A percentile compares a stretch with the other conserved stretches of the same genome.
These are phyloP conservation scores for Notothenia coriiceps DNA, from an alignment of 2,113 vertebrate species.

Conservation along the genomic window DNA sequence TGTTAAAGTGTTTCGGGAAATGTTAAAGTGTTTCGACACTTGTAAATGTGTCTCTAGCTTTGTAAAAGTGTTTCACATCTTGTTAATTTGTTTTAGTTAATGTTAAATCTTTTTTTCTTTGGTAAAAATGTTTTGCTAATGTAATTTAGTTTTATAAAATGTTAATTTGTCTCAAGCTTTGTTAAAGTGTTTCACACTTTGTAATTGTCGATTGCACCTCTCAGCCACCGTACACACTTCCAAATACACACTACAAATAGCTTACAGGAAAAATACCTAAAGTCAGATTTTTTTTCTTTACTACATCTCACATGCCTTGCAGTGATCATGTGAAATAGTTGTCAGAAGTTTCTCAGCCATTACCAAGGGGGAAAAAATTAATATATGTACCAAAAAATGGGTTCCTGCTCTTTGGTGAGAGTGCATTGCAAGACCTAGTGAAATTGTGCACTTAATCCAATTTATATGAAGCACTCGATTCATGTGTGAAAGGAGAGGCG, in stretches of 20 bases:
- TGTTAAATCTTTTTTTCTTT: no score
- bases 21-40: no score
- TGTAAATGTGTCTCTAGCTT: no score
- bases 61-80: no score
- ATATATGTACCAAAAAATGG: constrained; percentile 39
- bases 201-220: neutral
- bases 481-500: constrained; percentile 65
- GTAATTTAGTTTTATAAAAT: no score
- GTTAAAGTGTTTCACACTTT: no score
- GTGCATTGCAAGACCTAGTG: constrained; percentile 38
- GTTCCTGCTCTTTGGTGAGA: constrained; percentile 56
- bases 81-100: no score
- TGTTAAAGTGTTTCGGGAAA: no score
- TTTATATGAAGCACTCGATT: constrained; percentile 65
- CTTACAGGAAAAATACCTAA: constrained; percentile 35
- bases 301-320: constrained; percentile 29
- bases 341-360: constrained; percentile 44
- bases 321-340: constrained; percentile 25
- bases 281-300: neutral
- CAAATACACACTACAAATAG: constrained; percentile 37
- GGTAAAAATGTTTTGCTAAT: no score
- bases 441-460: constrained; percentile 80
- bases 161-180: no score
- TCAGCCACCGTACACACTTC: constrained; percentile 32
- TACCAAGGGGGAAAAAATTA: constrained; percentile 38